These are phyloP conservation scores for Ploceus nigricollis DNA, from an alignment of 2,113 vertebrate species.

Conservation along the genomic window DNA sequence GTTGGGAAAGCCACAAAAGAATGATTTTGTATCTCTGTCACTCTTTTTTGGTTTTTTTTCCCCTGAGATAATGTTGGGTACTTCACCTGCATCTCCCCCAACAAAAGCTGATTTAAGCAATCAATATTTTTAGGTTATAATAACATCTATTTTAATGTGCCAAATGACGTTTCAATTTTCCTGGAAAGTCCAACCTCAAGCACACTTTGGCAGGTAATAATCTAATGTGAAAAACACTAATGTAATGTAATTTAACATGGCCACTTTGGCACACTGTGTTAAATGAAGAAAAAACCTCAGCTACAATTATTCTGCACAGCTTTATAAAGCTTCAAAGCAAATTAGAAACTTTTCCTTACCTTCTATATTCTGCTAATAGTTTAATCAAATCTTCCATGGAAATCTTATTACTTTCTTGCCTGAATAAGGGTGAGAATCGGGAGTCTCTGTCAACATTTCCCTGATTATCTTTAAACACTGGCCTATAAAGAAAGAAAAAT, in stretches of 20 bases:
- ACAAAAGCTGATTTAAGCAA: not conserved
- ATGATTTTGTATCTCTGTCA: not conserved
- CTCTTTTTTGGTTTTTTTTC: not conserved
- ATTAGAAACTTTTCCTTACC: constrained; percentile 70
- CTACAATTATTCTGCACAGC: not conserved
- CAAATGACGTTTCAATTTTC: not conserved
- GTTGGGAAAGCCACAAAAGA: not conserved
- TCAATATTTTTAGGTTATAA: not conserved
- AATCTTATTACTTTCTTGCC: constrained; percentile 96
- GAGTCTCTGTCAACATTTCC: constrained; percentile 93
- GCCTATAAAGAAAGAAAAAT: constrained; percentile 70
- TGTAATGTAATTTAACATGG: not conserved
- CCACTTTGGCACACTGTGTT: not conserved
- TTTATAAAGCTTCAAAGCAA: not conserved
- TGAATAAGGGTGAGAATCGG: constrained; percentile 93
- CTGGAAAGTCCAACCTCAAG: not conserved
- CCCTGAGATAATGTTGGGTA: not conserved
- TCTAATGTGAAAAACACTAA: constrained; percentile 14
- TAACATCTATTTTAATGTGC: not conserved
- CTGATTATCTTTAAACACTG: constrained; percentile 95
- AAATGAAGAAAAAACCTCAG: not conserved
- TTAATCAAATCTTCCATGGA: constrained; percentile 93
- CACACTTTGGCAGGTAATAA: not conserved
- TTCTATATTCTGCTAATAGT: constrained; percentile 88
- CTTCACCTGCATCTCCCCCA: not conserved